phyloP scores from a whole-genome alignment of 2,113 vertebrate genomes.

The Psammodynastes pulverulentus region DNA sequence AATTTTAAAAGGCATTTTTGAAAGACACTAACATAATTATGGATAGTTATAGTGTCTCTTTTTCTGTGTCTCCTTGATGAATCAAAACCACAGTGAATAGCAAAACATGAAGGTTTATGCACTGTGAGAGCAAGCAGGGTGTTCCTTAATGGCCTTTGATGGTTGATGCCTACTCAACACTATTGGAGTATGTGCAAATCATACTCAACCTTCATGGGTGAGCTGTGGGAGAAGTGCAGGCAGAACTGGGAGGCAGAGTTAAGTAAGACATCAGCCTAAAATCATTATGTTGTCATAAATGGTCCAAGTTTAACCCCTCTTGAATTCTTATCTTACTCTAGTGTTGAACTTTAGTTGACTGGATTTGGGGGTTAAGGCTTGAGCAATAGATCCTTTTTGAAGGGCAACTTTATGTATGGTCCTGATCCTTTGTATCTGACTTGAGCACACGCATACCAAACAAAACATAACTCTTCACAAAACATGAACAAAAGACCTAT shows the following conservation, averaged over 20 bases:
- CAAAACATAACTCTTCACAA: background rate
- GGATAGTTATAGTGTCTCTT: background rate
- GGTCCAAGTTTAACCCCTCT: background rate
- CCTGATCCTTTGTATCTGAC: too few relatives aligned
- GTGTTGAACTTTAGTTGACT: background rate
- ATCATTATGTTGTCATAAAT: background rate
- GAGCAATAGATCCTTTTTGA: too few relatives aligned
- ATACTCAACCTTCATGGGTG: background rate
- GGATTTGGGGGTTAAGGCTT: background rate
- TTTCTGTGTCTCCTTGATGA: background rate
- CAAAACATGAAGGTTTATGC: background rate
- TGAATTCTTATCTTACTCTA: background rate
- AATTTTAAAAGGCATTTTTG: slow-evolving; percentile 15
- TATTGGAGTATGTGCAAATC: background rate
- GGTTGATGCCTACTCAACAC: background rate
- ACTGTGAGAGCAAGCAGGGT: background rate
- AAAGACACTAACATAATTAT: background rate
- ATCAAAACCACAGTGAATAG: background rate
- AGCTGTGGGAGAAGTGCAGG: background rate
- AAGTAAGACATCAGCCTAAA: background rate
- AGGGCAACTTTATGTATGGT: too few relatives aligned
- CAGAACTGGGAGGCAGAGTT: background rate
- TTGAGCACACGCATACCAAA: background rate
- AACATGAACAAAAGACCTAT: background rate
- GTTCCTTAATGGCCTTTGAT: background rate